A percentile compares a stretch with the other conserved stretches of the same genome.
Conservation (phyloP, 2,113 vertebrate species). For the Myiopsitta monachus region DNA sequence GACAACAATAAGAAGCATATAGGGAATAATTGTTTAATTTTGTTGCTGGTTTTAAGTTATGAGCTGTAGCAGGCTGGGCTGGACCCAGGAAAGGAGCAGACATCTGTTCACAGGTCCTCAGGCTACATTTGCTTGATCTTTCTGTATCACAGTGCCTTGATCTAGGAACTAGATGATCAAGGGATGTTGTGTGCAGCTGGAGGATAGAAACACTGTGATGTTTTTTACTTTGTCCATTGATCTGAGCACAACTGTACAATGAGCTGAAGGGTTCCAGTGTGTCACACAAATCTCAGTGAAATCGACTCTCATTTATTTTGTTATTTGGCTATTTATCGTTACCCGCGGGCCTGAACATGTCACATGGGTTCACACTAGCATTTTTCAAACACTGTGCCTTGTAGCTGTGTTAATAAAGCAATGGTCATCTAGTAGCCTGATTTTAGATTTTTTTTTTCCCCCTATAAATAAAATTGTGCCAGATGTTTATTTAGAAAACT, state of each 20-base stretch:
- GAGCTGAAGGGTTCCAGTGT: background rate
- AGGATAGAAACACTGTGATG: background rate
- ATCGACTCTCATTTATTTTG: background rate
- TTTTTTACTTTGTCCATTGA: conserved; percentile 35
- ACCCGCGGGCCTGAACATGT: background rate
- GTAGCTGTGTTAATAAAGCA: conserved; percentile 40
- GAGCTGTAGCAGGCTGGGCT: conserved; percentile 2
- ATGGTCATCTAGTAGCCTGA: conserved; percentile 30
- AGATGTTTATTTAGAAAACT: conserved; percentile 73
- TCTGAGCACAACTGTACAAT: background rate
- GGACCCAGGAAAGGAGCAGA: conserved; percentile 20
- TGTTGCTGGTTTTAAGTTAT: conserved; percentile 4
- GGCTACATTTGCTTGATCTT: conserved; percentile 5
- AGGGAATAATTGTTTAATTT: conserved; percentile 34
- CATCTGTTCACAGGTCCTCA: conserved; percentile 27
- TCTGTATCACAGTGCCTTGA: background rate
- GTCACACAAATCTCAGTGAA: conserved; percentile 11
- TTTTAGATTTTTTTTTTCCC: conserved; percentile 45
- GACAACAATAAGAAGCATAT: background rate
- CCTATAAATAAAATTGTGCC: conserved; percentile 64
- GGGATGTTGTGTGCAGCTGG: conserved; percentile 9
- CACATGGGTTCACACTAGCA: background rate
- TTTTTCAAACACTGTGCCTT: conserved; percentile 27
- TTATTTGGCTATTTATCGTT: conserved; percentile 10
- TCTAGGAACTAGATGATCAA: conserved; percentile 22